These are phyloP conservation scores for Lacerta viridis DNA, from an alignment of 2,797 vertebrate species.

Conservation along the genomic window DNA sequence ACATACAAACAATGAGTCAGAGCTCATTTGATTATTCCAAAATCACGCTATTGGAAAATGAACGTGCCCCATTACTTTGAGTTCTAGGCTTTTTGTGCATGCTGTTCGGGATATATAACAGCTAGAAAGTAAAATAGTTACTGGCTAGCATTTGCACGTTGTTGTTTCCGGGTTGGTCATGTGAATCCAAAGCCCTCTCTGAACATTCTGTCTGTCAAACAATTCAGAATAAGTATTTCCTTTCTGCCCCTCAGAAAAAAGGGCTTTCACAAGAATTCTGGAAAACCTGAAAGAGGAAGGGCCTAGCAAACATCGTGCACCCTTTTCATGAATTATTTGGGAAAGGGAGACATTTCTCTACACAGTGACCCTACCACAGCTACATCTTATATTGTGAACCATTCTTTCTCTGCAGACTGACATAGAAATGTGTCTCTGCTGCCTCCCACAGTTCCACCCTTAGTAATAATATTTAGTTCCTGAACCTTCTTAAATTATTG, in stretches of 20 bases:
- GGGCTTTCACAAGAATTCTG: neutral
- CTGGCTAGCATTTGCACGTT: neutral
- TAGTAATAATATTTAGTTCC: neutral
- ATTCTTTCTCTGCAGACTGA: neutral
- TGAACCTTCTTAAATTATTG: too few relatives aligned
- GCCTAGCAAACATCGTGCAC: neutral
- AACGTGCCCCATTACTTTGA: neutral
- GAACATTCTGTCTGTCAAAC: neutral
- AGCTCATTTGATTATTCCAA: constrained; percentile 57
- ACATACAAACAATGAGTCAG: constrained; percentile 45
- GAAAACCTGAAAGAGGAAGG: neutral
- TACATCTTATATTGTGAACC: too few relatives aligned
- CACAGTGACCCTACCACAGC: neutral
- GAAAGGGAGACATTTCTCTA: neutral
- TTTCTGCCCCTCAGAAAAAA: neutral
- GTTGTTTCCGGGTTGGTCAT: neutral
- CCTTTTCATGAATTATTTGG: neutral
- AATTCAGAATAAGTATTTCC: neutral
- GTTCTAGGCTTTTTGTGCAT: neutral
- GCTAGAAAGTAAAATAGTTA: neutral
- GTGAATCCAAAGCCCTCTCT: constrained; percentile 3
- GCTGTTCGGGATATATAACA: neutral
- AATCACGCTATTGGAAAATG: constrained; percentile 34
- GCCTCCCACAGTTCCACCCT: neutral
- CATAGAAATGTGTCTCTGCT: neutral